Evolutionary conservation across 2,888 invertebrate species (phyloP).

Genomic region (Venustoraphidia nigricollis): DNA sequence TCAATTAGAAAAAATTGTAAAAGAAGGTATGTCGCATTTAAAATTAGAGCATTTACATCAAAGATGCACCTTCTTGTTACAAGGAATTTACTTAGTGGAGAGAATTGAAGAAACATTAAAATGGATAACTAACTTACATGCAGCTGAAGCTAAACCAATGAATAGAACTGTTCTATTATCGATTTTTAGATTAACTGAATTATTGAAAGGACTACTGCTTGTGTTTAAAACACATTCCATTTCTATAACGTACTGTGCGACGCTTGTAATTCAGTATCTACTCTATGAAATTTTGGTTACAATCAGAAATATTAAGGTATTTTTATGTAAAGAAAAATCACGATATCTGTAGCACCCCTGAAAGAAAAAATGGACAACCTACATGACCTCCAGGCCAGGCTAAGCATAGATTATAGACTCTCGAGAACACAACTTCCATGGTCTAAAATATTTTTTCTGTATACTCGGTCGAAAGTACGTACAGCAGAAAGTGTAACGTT

Average conservation of each 20-base stretch:
- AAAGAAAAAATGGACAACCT: too few relatives aligned
- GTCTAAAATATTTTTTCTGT: too few relatives aligned
- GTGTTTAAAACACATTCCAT: constrained; percentile 52
- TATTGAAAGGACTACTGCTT: constrained; percentile 61
- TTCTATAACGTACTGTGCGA: constrained; percentile 53
- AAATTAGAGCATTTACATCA: constrained; percentile 37
- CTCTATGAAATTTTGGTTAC: constrained; percentile 56
- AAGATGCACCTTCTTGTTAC: constrained; percentile 35
- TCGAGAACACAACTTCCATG: too few relatives aligned
- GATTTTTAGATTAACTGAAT: constrained; percentile 67
- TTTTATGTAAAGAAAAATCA: too few relatives aligned
- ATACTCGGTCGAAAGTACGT: too few relatives aligned
- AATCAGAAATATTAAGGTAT: constrained; percentile 50
- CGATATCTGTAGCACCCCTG: too few relatives aligned
- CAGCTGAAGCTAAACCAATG: constrained; percentile 56
- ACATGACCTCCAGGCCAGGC: too few relatives aligned
- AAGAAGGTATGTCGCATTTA: constrained; percentile 29
- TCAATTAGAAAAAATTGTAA: constrained; percentile 37
- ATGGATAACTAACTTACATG: constrained; percentile 54
- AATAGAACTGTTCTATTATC: constrained; percentile 56
- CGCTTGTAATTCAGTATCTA: constrained; percentile 66
- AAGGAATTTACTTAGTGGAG: constrained; percentile 28
- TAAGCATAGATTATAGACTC: too few relatives aligned
- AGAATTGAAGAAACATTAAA: constrained; percentile 31
- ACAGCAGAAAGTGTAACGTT: too few relatives aligned